Evolutionary conservation across 2,797 vertebrate genomes (phyloP), one percentile per base, ranked within the genome.

Genomic region (Hoplostethus mediterraneus): DNA sequence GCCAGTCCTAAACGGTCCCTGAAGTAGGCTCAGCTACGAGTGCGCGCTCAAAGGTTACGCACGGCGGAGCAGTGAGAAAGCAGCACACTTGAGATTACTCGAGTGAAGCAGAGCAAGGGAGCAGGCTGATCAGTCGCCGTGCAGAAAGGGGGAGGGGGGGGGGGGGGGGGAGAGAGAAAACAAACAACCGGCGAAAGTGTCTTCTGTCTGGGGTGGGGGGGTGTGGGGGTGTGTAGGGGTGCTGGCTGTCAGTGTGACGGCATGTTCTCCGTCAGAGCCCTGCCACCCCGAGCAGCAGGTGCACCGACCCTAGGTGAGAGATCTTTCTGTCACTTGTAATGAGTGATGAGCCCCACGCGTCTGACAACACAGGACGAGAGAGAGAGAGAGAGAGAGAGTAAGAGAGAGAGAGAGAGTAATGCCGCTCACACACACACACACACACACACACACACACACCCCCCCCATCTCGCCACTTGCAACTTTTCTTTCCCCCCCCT

Each of bases 291-390:
- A 73, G 78, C 79, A 77, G 77, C 83, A 87, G 84, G 84, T 87
- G 88, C 61, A n/a, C 55, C 11, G 63, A 67, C 64, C 54, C 21
- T 69, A 77, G 78, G 86, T 86, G 87, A 82, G 76, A 87, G 67
- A 87, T 79, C 69, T 69, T 71, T 73, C 73, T 63, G 71, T 84
- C 81, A 84, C 83, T 69, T 79, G 63, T 77, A 76, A 89, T 89
- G 80, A 90, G 85, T 82, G 83, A 89, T 59, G 44, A 67, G 77
- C 77, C 60, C 67, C 66, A 74, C 66, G 66, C 66, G 38, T 81
- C 81, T 61, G 48, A 67, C 3, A 2, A 59, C 69, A 71, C 57
- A 56, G 56, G 31, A 51, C 21, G 21, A 21, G 21, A 1, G 21
- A 21, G 21, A 1, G 21, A 21, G 21, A 21, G 21, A 21, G 21